Evolutionary conservation across 2,888 invertebrate species (phyloP).

Genomic region (Phengaris alcon): DNA sequence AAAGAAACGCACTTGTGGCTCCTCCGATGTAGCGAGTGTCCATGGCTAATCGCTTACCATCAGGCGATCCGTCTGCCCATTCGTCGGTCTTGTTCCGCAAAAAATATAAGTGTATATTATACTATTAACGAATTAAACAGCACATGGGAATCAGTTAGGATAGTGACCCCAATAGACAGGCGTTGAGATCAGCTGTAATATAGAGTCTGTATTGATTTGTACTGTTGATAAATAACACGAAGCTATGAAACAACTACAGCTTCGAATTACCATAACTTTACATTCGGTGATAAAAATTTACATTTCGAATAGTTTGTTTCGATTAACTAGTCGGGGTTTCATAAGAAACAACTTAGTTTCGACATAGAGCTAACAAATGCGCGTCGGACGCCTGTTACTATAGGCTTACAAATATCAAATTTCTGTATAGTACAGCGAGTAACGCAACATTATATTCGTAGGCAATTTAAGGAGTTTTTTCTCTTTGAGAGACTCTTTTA

Average conservation of each 20-base stretch:
- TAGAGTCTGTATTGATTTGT: conserved; percentile 8
- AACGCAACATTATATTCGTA: too few relatives aligned
- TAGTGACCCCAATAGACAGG: conserved; percentile 5
- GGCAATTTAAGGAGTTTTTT: too few relatives aligned
- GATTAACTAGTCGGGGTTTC: conserved; percentile 7
- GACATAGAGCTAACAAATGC: background rate
- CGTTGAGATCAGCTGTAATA: background rate
- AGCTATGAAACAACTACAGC: conserved; percentile 13
- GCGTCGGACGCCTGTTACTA: background rate
- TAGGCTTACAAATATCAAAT: background rate
- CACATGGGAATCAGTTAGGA: background rate
- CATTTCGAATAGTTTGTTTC: conserved; percentile 12
- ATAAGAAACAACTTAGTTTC: conserved; percentile 10
- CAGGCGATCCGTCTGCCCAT: too few relatives aligned
- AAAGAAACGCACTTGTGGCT: too few relatives aligned
- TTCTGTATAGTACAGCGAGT: too few relatives aligned
- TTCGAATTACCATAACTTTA: conserved; percentile 19
- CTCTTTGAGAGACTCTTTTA: too few relatives aligned
- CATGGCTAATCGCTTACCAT: too few relatives aligned
- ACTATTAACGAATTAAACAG: background rate
- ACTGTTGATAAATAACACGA: conserved; percentile 17
- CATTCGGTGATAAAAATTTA: conserved; percentile 22
- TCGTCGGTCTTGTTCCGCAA: too few relatives aligned
- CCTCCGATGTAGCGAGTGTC: too few relatives aligned
- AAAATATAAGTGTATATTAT: too few relatives aligned